These are phyloP conservation scores for Chalcis sispes DNA, from an alignment of 2,888 invertebrate genomes.

Conservation along the genomic window DNA sequence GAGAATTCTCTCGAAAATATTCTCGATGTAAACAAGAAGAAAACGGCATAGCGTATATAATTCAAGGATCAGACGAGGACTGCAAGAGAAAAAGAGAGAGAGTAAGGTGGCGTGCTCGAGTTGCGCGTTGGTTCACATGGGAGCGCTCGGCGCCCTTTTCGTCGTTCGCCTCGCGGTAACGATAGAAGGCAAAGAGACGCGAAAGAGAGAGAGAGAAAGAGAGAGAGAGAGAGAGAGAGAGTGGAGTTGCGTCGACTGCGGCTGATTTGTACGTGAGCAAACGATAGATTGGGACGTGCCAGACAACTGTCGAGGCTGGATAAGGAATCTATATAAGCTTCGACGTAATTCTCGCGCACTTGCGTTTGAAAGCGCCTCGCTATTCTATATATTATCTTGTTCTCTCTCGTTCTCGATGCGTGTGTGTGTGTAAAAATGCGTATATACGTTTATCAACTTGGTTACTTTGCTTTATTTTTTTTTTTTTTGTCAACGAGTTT, in stretches of 20 bases:
- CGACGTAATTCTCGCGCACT: conserved; percentile 60
- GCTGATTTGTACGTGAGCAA: conserved; percentile 37
- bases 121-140: no score
- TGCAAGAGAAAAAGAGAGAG: no score
- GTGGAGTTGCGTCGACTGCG: conserved; percentile 25
- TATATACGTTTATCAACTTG: background rate
- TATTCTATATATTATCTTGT: no score
- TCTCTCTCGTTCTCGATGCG: background rate
- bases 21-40: no score
- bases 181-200: conserved; percentile 5
- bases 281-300: conserved; percentile 50
- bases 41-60: no score
- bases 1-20: no score
- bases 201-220: background rate
- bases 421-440: background rate
- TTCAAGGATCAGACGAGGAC: no score
- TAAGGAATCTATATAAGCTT: conserved; percentile 67
- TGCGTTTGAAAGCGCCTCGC: conserved; percentile 18
- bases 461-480: no score
- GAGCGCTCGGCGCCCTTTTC: no score
- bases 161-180: no score
- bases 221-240: background rate
- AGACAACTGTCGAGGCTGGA: conserved; percentile 60
- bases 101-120: no score
- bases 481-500: no score